These are phyloP conservation scores for Rhodinocichla rosea DNA, from an alignment of 2,113 vertebrate genomes.

Conservation along the genomic window DNA sequence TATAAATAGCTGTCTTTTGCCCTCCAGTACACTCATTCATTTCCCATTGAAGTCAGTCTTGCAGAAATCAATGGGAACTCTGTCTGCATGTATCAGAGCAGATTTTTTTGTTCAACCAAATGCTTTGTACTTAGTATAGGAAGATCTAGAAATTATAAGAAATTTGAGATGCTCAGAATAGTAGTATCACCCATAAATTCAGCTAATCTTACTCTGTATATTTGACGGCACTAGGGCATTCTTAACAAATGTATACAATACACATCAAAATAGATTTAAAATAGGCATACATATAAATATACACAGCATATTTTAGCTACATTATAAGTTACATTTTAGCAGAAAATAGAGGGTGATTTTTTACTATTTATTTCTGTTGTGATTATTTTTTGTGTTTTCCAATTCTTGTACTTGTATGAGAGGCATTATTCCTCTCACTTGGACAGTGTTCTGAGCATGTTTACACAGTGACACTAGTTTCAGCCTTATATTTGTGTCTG, in stretches of 20 bases:
- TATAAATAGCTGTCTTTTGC: constrained; percentile 17
- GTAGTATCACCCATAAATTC: not conserved
- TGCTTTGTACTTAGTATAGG: not conserved
- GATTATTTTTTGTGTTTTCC: not conserved
- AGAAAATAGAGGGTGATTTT: not conserved
- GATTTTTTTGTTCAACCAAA: not conserved
- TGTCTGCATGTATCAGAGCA: not conserved
- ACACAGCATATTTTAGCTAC: not conserved
- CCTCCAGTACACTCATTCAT: not conserved
- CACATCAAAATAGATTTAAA: not conserved
- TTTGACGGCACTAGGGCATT: not conserved
- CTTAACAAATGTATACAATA: not conserved
- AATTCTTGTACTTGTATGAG: not conserved
- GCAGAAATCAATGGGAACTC: not conserved
- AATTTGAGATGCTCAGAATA: not conserved
- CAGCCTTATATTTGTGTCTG: not conserved
- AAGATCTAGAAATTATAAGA: not conserved
- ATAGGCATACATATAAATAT: not conserved
- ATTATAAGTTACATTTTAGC: not conserved
- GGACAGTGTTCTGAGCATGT: not conserved
- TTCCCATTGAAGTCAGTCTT: not conserved
- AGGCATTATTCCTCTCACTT: not conserved
- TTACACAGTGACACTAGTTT: not conserved
- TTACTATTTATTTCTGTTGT: not conserved
- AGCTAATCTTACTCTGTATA: not conserved